Base-by-base conservation (phyloP, 1,140 invertebrate genomes). In the Pogonomyrmex barbatus region DNA sequence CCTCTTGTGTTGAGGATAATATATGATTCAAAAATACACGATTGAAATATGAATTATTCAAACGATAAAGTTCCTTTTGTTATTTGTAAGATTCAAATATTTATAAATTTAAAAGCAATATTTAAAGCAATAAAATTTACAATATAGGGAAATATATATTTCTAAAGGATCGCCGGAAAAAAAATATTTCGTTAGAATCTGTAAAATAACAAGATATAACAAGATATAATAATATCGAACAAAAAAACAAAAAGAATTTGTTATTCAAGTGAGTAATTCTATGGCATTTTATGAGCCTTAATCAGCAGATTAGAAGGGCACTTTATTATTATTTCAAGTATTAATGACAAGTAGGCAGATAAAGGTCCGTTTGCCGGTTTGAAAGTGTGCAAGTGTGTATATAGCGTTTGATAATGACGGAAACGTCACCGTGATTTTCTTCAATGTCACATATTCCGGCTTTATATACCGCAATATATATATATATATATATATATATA, bases 361-460 rank as follows among this genome's bases (percentile, higher is more conserved):
- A 54, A 39, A 39, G 79, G 24, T 60, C 36, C 17, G 3, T 30
- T 17, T 3, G 47, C 0, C 10, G 67, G 42, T 36, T 36, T 50
- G 42, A 62, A 62, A 63, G n/a, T 63, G 42, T 12, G 14, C 8
- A 33, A 42, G 42, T 36, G 5, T 50, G 9, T 52, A 10, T 54
- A 47, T 4, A 12, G 17, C 12, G 30, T 24, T 47, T 5, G 14
- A 82, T 58, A 67, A 17, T 14, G n/a, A 4, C 33, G n/a, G 45
- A 79, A 79, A 68, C 1, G n/a, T 79, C 62, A 42, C n/a, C 45
- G 30, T 47, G n/a, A 36, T 67, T 79, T 67, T n/a, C 36, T 12
- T 24, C 60, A 67, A 79, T 50, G 60, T 67, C 42, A 47, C 17
- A 36, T 17, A 24, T 24, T 42, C 6, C 10, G 2, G 8, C 52